A percentile compares a stretch with the other conserved stretches of the same genome.
These are phyloP conservation scores for Himalopsyche anomala DNA, from an alignment of 2,888 invertebrate species.

Conservation along the genomic window DNA sequence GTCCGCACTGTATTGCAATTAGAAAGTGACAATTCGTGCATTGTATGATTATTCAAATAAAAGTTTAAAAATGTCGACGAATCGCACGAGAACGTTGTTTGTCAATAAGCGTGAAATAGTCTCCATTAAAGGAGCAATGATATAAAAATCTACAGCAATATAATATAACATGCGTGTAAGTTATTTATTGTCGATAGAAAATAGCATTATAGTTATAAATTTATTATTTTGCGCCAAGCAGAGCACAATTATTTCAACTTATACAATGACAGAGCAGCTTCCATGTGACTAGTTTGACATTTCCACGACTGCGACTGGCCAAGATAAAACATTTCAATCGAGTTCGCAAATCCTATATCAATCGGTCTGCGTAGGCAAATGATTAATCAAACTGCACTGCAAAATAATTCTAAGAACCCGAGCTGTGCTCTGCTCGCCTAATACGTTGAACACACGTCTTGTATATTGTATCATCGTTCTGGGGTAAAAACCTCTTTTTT, in stretches of 20 bases:
- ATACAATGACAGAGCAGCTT: constrained; percentile 29
- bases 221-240: constrained; percentile 22
- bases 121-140: too few species aligned
- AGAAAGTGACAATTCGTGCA: too few species aligned
- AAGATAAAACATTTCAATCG: constrained; percentile 46
- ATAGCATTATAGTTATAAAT: neutral
- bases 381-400: constrained; percentile 45
- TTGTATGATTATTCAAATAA: too few species aligned
- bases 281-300: constrained; percentile 32
- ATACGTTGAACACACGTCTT: neutral
- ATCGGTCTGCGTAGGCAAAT: constrained; percentile 46
- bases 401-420: constrained; percentile 2
- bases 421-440: constrained; percentile 19
- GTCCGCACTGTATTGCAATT: too few species aligned
- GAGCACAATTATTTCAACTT: constrained; percentile 41
- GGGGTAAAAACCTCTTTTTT: too few species aligned
- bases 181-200: neutral
- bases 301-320: constrained; percentile 27
- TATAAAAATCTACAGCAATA: too few species aligned
- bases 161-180: too few species aligned
- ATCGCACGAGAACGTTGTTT: too few species aligned
- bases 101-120: too few species aligned
- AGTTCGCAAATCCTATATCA: constrained; percentile 39
- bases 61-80: too few species aligned
- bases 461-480: too few species aligned